Evolutionary conservation across 2,888 invertebrate species (phyloP), one percentile per base, ranked within the genome.

Genomic region (Lamellibrachia satsuma): DNA sequence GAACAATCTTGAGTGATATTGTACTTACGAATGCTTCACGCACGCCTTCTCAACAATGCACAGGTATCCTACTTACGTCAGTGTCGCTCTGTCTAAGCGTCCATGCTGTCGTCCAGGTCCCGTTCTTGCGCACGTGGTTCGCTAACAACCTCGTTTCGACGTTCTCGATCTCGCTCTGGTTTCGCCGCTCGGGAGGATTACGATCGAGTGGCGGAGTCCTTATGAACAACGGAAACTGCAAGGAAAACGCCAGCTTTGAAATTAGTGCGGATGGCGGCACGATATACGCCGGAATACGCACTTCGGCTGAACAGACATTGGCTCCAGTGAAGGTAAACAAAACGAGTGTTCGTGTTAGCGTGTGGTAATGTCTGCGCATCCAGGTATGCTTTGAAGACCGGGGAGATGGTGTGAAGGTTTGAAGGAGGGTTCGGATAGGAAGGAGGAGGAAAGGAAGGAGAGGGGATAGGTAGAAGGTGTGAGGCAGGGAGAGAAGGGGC

Each of bases 61-160:
- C 39, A 39, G 39, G 39, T 39, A 1, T 39, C 39, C 39, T 39
- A 39, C 39, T 39, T 39, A 39, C 39, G 39, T 39, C 39, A 39
- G 39, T 39, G 39, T 39, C 39, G 39, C 39, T 39, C 39, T 39
- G 15, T 11, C 22, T 75, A 22, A 15, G n/a, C 75, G 75, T 22
- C 22, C 22, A 22, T 75, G 75, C 22, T 75, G 75, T 75, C 75
- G 75, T 75, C 22, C 22, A 75, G 75, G 75, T 75, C 75, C 75
- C 75, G 75, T 75, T 75, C 75, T 22, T 75, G 75, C 75, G 75
- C 75, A 75, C 75, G n/a, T 75, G 75, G 75, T 75, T 75, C 75
- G 75, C 75, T n/a, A 75, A 75, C 22, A 75, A 75, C 22, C n/a
- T 75, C 75, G 75, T 75, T 2, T 75, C 75, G 22, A 75, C 75